Base-by-base conservation (phyloP, 2,113 vertebrate genomes). In the Ophthalmolycus amberensis region DNA sequence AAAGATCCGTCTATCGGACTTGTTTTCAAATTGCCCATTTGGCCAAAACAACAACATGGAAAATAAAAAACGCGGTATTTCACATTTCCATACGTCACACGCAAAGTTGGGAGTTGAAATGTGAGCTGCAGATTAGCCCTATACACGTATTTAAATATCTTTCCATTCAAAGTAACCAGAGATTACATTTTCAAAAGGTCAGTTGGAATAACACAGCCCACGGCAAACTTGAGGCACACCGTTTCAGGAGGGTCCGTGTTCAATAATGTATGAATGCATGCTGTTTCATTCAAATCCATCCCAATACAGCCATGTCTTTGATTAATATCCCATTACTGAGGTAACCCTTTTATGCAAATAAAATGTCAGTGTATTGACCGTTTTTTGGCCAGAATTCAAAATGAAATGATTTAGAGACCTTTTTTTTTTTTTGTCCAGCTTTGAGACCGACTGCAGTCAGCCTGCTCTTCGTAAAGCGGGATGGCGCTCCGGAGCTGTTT, bases 181-280 rank as follows among this genome's bases (percentile, higher is more conserved):
- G 84, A 90, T 90, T 73, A 85, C 40, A 87, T 87, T 90, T 91
- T 90, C 73, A 68, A 92, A 93, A 95, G 94, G 93, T 93, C 93
- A 93, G 71, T 5, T 56, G 66, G 76, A 88, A 78, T 77, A 89
- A 80, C 76, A 72, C 75, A 82, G 83, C 85, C 87, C 16, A 46
- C 34, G 80, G 86, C 88, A 79, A 90, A 87, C 71, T 75, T 69
- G 59, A 80, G 67, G 74, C 77, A 56, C 76, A 68, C 78, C 20
- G 64, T 88, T 91, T 85, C 79, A 83, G 80, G 46, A 76, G 38
- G 63, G 71, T 60, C 71, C 71, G 68, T 68, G 83, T 92, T 90
- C 73, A 85, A 91, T 92, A 89, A 93, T 90, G 80, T 90, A 89
- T 91, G 78, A 91, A 80, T 62, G 73, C 78, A 71, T 78, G 63